phyloP scores from a whole-genome alignment of 2,888 invertebrate species.

The Conistra vaccinii region DNA sequence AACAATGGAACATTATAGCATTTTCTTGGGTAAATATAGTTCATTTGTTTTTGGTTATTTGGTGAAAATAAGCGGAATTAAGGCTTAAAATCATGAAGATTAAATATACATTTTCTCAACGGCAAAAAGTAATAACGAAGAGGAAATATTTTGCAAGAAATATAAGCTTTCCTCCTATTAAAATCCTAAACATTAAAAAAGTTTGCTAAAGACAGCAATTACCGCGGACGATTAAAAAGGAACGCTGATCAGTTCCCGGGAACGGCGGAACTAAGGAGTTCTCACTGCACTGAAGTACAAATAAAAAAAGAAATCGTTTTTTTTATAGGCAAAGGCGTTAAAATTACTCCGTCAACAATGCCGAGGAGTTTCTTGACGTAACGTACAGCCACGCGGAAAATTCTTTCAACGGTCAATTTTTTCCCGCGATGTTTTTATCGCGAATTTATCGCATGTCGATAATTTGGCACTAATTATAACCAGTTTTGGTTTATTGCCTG shows the following conservation, averaged over 20 bases:
- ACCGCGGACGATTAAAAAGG: conserved; percentile 47
- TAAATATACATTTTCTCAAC: neutral
- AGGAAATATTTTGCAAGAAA: neutral
- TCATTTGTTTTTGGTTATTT: neutral
- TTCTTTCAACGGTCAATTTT: conserved; percentile 29
- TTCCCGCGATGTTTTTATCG: conserved; percentile 3
- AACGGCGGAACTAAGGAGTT: conserved; percentile 56
- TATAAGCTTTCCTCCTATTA: conserved; percentile 7
- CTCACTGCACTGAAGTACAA: conserved; percentile 54
- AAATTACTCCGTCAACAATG: conserved; percentile 66
- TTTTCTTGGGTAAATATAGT: neutral
- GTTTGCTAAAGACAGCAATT: conserved; percentile 37
- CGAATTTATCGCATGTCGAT: conserved; percentile 34
- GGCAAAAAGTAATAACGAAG: neutral
- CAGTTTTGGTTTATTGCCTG: conserved; percentile 25
- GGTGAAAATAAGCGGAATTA: neutral
- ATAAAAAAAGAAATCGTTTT: conserved; percentile 35
- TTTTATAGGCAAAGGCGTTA: conserved; percentile 56
- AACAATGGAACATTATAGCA: neutral
- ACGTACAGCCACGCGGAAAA: conserved; percentile 58
- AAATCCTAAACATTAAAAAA: conserved; percentile 27
- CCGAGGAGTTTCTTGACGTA: conserved; percentile 29
- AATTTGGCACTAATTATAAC: conserved; percentile 43
- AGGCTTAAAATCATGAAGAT: neutral
- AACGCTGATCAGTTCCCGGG: conserved; percentile 53